Evolutionary conservation across 2,113 vertebrate species (phyloP).

Genomic region (Zapus hudsonius): DNA sequence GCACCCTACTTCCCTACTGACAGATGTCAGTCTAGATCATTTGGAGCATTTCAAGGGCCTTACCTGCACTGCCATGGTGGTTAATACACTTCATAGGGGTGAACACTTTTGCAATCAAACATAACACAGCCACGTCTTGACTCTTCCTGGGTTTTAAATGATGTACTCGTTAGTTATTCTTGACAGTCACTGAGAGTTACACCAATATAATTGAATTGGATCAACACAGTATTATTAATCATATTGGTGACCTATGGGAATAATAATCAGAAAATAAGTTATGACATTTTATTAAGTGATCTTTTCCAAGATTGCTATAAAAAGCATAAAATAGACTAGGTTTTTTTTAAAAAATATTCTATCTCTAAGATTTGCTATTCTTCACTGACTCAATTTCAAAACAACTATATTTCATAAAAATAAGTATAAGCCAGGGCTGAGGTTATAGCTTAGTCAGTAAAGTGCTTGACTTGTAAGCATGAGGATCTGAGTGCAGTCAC

Average conservation of each 20-base stretch:
- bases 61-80: not conserved
- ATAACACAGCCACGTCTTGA: not conserved
- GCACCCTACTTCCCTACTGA: no score
- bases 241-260: not conserved
- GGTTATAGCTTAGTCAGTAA: no score
- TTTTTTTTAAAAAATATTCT: not conserved
- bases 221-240: not conserved
- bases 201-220: not conserved
- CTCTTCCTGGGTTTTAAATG: not conserved
- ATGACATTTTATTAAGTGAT: constrained; percentile 1
- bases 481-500: no score
- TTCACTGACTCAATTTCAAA: constrained; percentile 11
- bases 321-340: not conserved
- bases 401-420: no score
- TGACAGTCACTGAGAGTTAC: not conserved
- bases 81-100: not conserved
- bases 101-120: not conserved
- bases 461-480: no score
- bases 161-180: not conserved
- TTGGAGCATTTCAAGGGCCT: not conserved
- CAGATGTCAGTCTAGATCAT: not conserved
- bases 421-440: no score
- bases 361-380: not conserved
- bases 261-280: not conserved
- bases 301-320: not conserved